Evolutionary conservation across 2,113 vertebrate genomes (phyloP), one percentile per base, ranked within the genome.

Genomic region (Eretmochelys imbricata): DNA sequence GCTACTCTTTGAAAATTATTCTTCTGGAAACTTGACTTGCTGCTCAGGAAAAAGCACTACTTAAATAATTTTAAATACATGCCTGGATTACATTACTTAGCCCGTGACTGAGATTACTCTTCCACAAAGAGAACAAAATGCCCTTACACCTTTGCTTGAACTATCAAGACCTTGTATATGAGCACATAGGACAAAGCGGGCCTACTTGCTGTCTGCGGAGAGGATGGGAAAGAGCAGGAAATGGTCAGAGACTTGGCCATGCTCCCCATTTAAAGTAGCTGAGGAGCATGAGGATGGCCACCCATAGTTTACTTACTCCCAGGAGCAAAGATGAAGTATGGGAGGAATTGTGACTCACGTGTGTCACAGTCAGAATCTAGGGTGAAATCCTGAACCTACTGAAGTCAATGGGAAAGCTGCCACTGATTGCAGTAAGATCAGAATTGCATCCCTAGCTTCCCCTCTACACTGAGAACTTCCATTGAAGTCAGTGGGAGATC

Each of bases 1-100:
- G 51, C 75, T 91, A 51, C 13, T 92, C 55, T 86, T 75, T 49
- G 49, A 14, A 55, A n/a, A 16, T 42, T 54, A 53, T 72, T 81
- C 20, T 75, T 50, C 48, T 38, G 35, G 85, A 87, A 91, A 82
- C 17, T 25, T 54, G 51, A 6, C 14, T 5, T 24, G 20, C 24
- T 62, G 51, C 53, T 65, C n/a, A 25, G 0, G 0, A 48, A 35
- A 46, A 48, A 48, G 13, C 1, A 48, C 5, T 12, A 17, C 31
- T 80, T 8, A 42, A 8, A 54, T 27, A 78, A 87, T 11, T 80
- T 88, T 79, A 72, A n/a, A 42, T 11, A 76, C 50, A 69, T 79
- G 90, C 87, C 0, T 46, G 48, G 9, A 35, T 87, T 50, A 59
- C 6, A 0, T 14, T 80, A 62, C 22, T 3, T 88, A 3, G 10